Evolutionary conservation across 1,140 invertebrate genomes (phyloP).

Genomic region (Philopotamus ludificatus): DNA sequence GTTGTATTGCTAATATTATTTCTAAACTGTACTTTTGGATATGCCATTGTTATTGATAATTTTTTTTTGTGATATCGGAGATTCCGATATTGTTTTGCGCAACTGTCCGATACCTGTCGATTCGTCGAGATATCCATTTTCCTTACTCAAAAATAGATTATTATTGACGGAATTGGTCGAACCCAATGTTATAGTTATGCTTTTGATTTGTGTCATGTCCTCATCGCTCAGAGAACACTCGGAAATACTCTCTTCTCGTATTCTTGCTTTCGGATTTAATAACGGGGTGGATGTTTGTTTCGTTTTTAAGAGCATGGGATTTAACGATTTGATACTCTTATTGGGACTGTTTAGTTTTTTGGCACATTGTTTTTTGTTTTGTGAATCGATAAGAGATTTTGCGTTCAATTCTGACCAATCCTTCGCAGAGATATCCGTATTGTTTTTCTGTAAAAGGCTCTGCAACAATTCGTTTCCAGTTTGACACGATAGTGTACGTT

Average conservation of each 20-base stretch:
- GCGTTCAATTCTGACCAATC: conserved; percentile 37
- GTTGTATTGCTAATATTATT: too few relatives aligned
- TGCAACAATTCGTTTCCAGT: conserved; percentile 50
- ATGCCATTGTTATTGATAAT: conserved; percentile 30
- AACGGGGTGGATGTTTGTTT: conserved; percentile 30
- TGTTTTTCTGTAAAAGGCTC: conserved; percentile 42
- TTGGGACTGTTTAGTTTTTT: conserved; percentile 35
- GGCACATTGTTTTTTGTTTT: conserved; percentile 23
- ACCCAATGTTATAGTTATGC: conserved; percentile 38
- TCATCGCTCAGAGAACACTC: conserved; percentile 43
- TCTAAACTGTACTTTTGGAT: conserved; percentile 37
- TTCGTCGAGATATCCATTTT: conserved; percentile 21
- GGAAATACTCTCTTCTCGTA: conserved; percentile 43
- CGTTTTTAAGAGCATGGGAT: conserved; percentile 23
- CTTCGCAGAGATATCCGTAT: background rate
- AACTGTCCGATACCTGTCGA: conserved; percentile 16
- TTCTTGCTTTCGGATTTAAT: conserved; percentile 36
- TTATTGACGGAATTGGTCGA: conserved; percentile 34
- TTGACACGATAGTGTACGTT: conserved; percentile 52
- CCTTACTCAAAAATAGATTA: conserved; percentile 20
- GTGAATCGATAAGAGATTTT: conserved; percentile 32
- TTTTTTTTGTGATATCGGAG: conserved; percentile 22
- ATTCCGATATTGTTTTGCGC: conserved; percentile 32
- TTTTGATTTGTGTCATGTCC: conserved; percentile 41
- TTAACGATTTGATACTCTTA: conserved; percentile 17